Conservation (phyloP, 2,888 invertebrate genomes). For the Meganola albula region DNA sequence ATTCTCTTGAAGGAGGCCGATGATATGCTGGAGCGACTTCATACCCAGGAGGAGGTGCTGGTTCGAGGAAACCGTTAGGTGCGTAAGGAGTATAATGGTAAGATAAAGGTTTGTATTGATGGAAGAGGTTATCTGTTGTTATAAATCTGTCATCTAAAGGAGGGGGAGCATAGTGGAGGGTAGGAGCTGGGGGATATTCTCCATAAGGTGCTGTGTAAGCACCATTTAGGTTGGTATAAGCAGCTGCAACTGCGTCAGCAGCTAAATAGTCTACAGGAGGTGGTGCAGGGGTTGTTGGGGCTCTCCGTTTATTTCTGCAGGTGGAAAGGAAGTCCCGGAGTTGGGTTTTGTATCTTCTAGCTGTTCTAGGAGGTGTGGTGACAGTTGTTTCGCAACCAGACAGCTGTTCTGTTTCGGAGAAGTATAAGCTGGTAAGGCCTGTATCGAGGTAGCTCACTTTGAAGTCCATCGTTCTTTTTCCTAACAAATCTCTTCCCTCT, state of each 20-base stretch:
- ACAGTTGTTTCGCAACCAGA: conserved; percentile 79
- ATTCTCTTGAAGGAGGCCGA: conserved; percentile 77
- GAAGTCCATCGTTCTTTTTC: conserved; percentile 99
- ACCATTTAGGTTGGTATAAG: conserved; percentile 88
- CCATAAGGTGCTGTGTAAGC: conserved; percentile 90
- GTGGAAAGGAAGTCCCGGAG: conserved; percentile 94
- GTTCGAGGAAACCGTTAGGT: conserved; percentile 90
- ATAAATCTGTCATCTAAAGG: conserved; percentile 83
- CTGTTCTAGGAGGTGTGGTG: conserved; percentile 86
- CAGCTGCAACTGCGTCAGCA: conserved; percentile 84
- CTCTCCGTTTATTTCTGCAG: conserved; percentile 89
- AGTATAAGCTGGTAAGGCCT: conserved; percentile 92
- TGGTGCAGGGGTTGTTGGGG: conserved; percentile 75
- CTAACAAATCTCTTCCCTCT: conserved; percentile 97
- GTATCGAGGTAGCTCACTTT: conserved; percentile 98
- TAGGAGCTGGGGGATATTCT: conserved; percentile 82
- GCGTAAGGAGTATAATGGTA: conserved; percentile 87
- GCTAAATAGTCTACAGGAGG: conserved; percentile 84
- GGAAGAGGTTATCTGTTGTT: conserved; percentile 91
- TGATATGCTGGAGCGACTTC: conserved; percentile 81
- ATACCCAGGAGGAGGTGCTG: conserved; percentile 80
- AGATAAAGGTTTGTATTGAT: conserved; percentile 92
- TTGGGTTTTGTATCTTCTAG: conserved; percentile 95
- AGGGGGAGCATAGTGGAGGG: conserved; percentile 83
- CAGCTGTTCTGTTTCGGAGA: conserved; percentile 90